Base-by-base conservation (phyloP, 2,113 vertebrate species). In the Onychorhynchus coronatus region DNA sequence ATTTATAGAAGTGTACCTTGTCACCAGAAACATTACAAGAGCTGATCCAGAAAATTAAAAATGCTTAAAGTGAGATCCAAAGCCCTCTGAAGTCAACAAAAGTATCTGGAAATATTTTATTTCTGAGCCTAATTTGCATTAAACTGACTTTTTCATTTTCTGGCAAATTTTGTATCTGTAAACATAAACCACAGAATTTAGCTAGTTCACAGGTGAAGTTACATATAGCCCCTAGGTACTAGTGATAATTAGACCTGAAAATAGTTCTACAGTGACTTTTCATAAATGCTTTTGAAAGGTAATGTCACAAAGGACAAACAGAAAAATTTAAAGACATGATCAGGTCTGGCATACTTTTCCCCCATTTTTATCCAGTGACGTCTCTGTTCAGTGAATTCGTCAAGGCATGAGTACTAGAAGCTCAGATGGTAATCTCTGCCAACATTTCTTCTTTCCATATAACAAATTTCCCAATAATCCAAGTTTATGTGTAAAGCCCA, bases 321-420 rank as follows among this genome's bases (percentile, higher is more conserved):
- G 19, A 67, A 81, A 84, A 55, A 44, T 20, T 11, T 70, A 35
- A 80, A 58, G 25, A 24, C 6, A 3, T 52, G 1, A 21, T 37
- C 18, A 39, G 6, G 4, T 63, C n/a, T 67, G 23, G 12, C 86
- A 8, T 59, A 22, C 11, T 78, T 83, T 35, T 7, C 5, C 5
- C 16, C 5, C 1, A 0, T 3, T 89, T 80, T 82, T 42, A 65
- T 59, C n/a, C 4, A 35, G 6, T 42, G 39, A 44, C 3, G 0
- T 39, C 25, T 63, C 31, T 56, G 7, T 31, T 52, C 20, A 61
- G 22, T 30, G 28, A 73, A 56, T 70, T 76, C 39, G 0, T 62
- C 31, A 46, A 49, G 31, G 14, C 1, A 3, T 23, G 28, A 67
- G 8, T 55, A 44, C 25, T 47, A 61, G 49, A 68, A 47, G 6